These are phyloP conservation scores for Itoplectis maculator DNA, from an alignment of 2,888 invertebrate species.

Conservation along the genomic window DNA sequence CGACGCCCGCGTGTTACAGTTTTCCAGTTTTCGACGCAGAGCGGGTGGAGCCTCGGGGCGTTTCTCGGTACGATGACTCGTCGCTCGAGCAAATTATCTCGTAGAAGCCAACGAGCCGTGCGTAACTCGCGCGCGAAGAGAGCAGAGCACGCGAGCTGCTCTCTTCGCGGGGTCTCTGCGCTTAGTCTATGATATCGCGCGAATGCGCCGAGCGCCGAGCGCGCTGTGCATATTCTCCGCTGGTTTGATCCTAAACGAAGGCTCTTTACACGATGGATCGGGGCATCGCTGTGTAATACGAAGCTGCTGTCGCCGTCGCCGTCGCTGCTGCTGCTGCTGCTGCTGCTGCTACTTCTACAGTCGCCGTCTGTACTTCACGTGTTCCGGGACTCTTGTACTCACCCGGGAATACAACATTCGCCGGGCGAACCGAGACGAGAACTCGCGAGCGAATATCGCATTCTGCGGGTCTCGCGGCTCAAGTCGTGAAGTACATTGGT, in stretches of 20 bases:
- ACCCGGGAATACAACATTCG: conserved; percentile 49
- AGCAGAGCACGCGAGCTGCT: no score
- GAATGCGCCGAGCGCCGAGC: no score
- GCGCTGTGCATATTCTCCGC: conserved; percentile 42
- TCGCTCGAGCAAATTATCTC: conserved; percentile 62
- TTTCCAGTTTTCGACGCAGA: background rate
- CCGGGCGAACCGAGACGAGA: conserved; percentile 35
- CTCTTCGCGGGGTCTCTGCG: conserved; percentile 53
- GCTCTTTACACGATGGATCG: conserved; percentile 42
- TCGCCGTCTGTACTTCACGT: background rate
- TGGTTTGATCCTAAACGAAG: conserved; percentile 49
- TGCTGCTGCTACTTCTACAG: no score
- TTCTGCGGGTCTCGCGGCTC: conserved; percentile 21
- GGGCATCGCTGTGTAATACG: background rate
- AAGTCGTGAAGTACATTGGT: conserved; percentile 8
- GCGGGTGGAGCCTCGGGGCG: background rate
- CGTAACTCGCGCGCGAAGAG: conserved; percentile 46
- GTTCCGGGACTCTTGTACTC: conserved; percentile 40
- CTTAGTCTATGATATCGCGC: conserved; percentile 48
- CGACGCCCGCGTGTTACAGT: conserved; percentile 25
- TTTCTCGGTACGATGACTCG: conserved; percentile 54
- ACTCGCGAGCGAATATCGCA: conserved; percentile 53
- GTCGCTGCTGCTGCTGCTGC: no score
- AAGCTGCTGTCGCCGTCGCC: background rate
- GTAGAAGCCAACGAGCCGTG: conserved; percentile 58